A percentile compares a stretch with the other conserved stretches of the same genome.
Evolutionary conservation across 2,113 vertebrate species (phyloP).

Genomic region (Vulpes vulpes): DNA sequence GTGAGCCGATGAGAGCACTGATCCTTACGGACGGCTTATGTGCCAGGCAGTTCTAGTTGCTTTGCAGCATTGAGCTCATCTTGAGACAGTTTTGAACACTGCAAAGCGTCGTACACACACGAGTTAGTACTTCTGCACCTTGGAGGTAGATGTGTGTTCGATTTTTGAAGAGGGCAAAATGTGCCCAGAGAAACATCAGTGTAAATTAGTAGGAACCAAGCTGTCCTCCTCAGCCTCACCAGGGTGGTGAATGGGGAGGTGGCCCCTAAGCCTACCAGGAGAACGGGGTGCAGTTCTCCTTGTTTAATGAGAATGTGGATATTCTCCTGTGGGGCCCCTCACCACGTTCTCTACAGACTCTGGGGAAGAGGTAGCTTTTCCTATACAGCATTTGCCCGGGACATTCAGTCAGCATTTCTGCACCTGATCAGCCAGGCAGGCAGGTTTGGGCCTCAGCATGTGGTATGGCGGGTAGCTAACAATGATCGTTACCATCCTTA

Average conservation of each 20-base stretch:
- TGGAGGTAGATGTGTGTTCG: not conserved
- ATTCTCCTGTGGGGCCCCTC: not conserved
- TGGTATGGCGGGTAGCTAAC: not conserved
- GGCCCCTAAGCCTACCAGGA: not conserved
- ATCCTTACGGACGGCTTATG: not conserved
- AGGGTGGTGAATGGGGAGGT: not conserved
- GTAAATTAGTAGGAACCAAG: not conserved
- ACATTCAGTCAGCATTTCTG: not conserved
- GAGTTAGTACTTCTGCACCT: not conserved
- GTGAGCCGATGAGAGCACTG: rapidly evolving
- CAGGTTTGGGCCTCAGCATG: not conserved
- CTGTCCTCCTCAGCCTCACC: not conserved
- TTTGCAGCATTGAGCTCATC: not conserved
- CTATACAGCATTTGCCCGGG: not conserved
- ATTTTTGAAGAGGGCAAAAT: not conserved
- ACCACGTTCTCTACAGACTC: not conserved
- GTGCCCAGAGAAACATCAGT: not conserved
- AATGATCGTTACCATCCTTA: too few species aligned
- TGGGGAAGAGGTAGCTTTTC: not conserved
- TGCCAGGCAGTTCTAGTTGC: not conserved
- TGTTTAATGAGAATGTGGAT: not conserved
- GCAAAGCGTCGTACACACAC: not conserved
- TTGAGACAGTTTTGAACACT: not conserved
- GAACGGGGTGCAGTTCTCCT: not conserved
- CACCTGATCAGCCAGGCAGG: too few species aligned